Evolutionary conservation across 1,140 invertebrate species (phyloP).

Genomic region (Pseudomyrmex pallidus): DNA sequence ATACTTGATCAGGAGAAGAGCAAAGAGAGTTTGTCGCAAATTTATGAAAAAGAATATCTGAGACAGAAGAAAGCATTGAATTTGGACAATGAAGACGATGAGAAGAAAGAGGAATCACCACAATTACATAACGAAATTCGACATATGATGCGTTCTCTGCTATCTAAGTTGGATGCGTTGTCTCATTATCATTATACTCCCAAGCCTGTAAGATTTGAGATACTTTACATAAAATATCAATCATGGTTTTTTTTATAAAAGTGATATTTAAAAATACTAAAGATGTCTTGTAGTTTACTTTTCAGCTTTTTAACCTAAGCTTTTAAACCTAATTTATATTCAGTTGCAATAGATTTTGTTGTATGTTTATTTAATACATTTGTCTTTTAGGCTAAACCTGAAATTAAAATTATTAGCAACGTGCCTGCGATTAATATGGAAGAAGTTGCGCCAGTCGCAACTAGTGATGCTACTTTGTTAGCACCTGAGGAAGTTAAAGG

Average conservation of each 20-base stretch:
- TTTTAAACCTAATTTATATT: constrained; percentile 15
- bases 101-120: constrained; percentile 88
- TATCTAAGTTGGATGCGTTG: constrained; percentile 95
- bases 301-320: not conserved
- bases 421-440: constrained; percentile 96
- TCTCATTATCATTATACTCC: constrained; percentile 98
- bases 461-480: constrained; percentile 93
- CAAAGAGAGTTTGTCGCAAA: constrained; percentile 96
- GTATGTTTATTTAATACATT: constrained; percentile 44
- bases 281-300: not conserved
- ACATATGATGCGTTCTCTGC: constrained; percentile 91
- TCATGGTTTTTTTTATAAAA: not conserved
- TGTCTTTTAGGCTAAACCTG: constrained; percentile 89
- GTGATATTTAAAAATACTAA: not conserved
- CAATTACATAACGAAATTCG: constrained; percentile 88
- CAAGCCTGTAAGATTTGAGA: constrained; percentile 87
- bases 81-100: constrained; percentile 82
- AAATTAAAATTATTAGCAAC: constrained; percentile 96
- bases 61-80: constrained; percentile 89
- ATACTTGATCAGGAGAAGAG: constrained; percentile 98
- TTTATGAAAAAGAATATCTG: constrained; percentile 97
- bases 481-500: constrained; percentile 97
- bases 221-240: constrained; percentile 4
- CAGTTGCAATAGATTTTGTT: not conserved
- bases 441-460: constrained; percentile 96